phyloP scores from a whole-genome alignment of 2,888 invertebrate genomes.

The Ophioninae sp. region DNA sequence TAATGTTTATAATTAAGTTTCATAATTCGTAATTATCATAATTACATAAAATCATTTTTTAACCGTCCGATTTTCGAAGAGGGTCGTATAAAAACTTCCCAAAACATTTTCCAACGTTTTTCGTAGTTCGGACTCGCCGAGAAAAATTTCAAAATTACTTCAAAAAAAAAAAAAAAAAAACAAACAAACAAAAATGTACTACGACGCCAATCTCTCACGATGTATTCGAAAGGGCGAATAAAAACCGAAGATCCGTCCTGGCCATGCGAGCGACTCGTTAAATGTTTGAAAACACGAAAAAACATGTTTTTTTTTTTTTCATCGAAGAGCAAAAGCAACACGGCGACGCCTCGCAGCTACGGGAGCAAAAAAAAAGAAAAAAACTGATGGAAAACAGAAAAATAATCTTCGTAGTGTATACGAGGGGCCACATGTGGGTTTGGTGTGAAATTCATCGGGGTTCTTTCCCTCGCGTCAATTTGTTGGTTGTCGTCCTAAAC shows the following conservation, averaged over 20 bases:
- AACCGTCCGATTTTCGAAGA: too few relatives aligned
- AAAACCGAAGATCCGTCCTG: background rate
- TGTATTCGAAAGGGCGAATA: background rate
- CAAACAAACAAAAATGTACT: background rate
- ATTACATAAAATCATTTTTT: too few relatives aligned
- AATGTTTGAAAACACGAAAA: background rate
- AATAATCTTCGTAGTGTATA: constrained; percentile 1
- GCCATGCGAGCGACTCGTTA: background rate
- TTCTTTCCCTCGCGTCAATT: constrained; percentile 45
- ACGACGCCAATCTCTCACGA: background rate
- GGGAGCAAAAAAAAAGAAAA: background rate
- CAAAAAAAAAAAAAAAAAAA: background rate
- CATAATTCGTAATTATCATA: too few relatives aligned
- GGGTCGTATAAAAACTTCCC: too few relatives aligned
- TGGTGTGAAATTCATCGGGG: constrained; percentile 44
- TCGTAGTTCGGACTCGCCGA: too few relatives aligned
- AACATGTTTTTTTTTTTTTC: constrained; percentile 2
- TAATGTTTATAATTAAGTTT: too few relatives aligned
- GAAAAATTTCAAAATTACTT: too few relatives aligned
- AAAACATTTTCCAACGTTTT: too few relatives aligned
- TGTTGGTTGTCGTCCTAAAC: constrained; percentile 42
- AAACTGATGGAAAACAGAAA: constrained; percentile 11
- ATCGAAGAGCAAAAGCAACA: background rate
- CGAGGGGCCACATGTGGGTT: constrained; percentile 26
- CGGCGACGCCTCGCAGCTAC: background rate